These are phyloP conservation scores for Aphelocoma californica DNA, from an alignment of 2,797 vertebrate species.

Conservation along the genomic window DNA sequence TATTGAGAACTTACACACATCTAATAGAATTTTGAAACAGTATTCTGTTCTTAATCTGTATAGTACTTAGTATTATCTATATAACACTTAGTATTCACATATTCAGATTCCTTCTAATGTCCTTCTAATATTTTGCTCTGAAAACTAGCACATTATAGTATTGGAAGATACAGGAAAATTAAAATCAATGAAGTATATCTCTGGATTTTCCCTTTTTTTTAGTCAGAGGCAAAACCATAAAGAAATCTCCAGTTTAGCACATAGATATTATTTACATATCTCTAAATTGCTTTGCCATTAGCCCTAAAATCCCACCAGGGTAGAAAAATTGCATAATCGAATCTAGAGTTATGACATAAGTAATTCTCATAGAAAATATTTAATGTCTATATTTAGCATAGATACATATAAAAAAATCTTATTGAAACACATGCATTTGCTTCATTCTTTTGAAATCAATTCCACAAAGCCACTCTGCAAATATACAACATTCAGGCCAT, in stretches of 20 bases:
- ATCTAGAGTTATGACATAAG: background rate
- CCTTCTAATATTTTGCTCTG: background rate
- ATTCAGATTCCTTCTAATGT: background rate
- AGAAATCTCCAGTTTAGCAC: background rate
- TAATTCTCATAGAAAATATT: background rate
- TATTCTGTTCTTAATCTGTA: background rate
- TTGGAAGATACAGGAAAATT: background rate
- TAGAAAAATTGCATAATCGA: background rate
- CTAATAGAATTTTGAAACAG: background rate
- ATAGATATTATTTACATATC: background rate
- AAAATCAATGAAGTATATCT: background rate
- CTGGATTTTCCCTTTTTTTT: background rate
- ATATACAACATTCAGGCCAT: background rate
- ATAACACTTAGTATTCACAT: background rate
- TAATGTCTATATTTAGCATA: background rate
- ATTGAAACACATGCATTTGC: background rate
- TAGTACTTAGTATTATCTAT: background rate
- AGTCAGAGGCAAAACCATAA: background rate
- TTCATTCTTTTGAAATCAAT: background rate
- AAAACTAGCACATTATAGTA: rapidly evolving
- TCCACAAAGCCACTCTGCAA: background rate
- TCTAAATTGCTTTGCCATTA: background rate
- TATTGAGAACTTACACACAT: background rate
- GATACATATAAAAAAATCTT: background rate
- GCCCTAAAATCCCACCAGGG: background rate